These are phyloP conservation scores for Lepidocyrtoides sp. DNA, from an alignment of 2,888 invertebrate genomes.

Conservation along the genomic window DNA sequence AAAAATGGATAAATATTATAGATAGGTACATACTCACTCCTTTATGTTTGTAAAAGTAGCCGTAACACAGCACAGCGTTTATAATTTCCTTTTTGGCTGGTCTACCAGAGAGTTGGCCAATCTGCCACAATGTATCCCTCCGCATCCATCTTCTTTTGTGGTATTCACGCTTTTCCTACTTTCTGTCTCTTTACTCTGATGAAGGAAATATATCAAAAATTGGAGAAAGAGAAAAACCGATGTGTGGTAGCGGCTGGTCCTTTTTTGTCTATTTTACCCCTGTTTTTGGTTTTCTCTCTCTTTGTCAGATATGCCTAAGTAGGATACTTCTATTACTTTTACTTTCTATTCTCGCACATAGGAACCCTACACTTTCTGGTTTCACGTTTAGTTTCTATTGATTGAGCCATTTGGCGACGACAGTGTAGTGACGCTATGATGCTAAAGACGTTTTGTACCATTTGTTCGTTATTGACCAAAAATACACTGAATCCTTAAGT, in stretches of 20 bases:
- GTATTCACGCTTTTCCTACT: conserved; percentile 48
- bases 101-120: conserved; percentile 62
- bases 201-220: conserved; percentile 48
- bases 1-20: no score
- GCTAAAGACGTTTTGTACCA: conserved; percentile 51
- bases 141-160: conserved; percentile 56
- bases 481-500: conserved; percentile 52
- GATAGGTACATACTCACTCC: no score
- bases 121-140: conserved; percentile 54
- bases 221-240: conserved; percentile 40
- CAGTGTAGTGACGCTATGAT: background rate
- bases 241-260: conserved; percentile 40
- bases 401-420: conserved; percentile 73
- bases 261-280: background rate
- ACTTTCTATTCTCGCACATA: background rate
- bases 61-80: background rate
- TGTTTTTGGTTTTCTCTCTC: background rate
- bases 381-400: conserved; percentile 52
- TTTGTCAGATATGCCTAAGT: background rate
- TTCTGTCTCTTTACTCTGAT: conserved; percentile 7
- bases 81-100: conserved; percentile 44
- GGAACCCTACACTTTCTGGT: conserved; percentile 51
- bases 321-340: conserved; percentile 11
- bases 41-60: background rate
- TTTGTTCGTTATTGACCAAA: conserved; percentile 76